Base-by-base conservation (phyloP, 1,140 invertebrate genomes). In the Meteorus sp. region DNA sequence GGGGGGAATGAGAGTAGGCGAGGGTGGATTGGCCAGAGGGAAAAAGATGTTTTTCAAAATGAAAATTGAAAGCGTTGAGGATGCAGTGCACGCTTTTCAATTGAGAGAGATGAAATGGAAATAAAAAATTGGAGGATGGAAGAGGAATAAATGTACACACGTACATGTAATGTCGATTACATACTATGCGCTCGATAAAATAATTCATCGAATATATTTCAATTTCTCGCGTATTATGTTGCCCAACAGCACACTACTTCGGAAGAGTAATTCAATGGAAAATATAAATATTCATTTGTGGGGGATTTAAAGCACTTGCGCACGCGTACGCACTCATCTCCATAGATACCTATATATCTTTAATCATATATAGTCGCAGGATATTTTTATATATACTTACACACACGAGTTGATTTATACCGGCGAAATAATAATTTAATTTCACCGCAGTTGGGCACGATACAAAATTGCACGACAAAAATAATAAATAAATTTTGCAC, bases 261-360 rank as follows among this genome's bases (percentile, higher is more conserved):
- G 67, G 76, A 78, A 79, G 76, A 77, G 75, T 76, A 76, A 78
- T 79, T 79, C 76, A 78, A 80, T 78, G 75, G 75, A 78, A 78
- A 78, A 76, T 79, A 80, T 79, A 78, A 79, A 79, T 79, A 79
- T 79, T 79, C 76, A 79, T 79, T 78, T 76, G 74, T 65, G 72
- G 63, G 71, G 71, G 72, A 78, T 77, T 79, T 77, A 75, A 78
- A 77, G 71, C 43, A 57, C n/a, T 58, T 19, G 56, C 48, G 56
- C 48, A 41, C 17, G 48, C 48, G 48, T 52, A 39, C 56, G 55
- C 31, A 22, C 31, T 13, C 27, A 54, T 8, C 6, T 39, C 17
- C 17, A n/a, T 53, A 41, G 17, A 43, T 44, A 43, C 9, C n/a
- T 15, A n/a, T n/a, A 22, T 23, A 6, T 33, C 11, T 39, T 15